Evolutionary conservation across 1,140 invertebrate genomes (phyloP).

Genomic region (Leptopilina boulardi): DNA sequence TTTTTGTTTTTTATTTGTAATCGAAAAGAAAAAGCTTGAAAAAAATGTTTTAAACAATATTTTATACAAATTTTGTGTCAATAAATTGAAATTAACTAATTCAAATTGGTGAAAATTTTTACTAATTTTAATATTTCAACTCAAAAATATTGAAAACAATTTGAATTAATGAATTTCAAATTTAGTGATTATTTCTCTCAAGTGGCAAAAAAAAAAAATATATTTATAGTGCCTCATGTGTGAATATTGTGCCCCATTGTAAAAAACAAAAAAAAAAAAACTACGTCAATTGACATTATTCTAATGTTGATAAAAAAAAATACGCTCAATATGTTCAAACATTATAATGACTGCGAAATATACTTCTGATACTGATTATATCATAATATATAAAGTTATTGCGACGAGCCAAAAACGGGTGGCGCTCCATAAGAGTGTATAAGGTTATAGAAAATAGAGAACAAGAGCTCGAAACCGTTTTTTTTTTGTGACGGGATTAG

Average conservation of each 20-base stretch:
- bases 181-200: too few species aligned
- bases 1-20: too few species aligned
- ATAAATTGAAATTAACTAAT: too few species aligned
- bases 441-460: neutral
- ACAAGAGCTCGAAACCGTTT: neutral
- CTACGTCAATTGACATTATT: neutral
- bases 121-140: too few species aligned
- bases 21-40: too few species aligned
- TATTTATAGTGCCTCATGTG: slow-evolving; percentile 2
- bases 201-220: neutral
- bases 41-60: too few species aligned
- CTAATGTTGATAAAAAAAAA: neutral
- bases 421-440: neutral
- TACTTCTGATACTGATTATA: neutral
- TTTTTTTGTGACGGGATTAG: slow-evolving; percentile 4
- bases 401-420: neutral
- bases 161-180: too few species aligned
- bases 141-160: too few species aligned
- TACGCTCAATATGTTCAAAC: neutral
- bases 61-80: too few species aligned
- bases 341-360: neutral
- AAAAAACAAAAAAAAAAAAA: too few species aligned
- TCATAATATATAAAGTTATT: neutral
- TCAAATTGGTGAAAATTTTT: too few species aligned
- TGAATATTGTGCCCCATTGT: too few species aligned